phyloP scores from a whole-genome alignment of 2,888 invertebrate species.

The Drepanosiphum platanoidis region DNA sequence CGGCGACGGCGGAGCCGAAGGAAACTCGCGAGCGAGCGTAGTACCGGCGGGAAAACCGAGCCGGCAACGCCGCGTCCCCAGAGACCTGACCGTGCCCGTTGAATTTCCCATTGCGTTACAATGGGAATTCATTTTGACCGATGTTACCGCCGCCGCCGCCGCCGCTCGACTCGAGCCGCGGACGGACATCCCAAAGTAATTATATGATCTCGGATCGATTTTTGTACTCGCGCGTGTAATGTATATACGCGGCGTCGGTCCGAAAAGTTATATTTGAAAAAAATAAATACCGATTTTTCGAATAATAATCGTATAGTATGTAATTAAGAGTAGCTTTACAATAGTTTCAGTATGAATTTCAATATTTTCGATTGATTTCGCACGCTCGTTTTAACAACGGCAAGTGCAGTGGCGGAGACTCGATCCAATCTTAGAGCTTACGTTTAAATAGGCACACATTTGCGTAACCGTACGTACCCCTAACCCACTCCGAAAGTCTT shows the following conservation, averaged over 20 bases:
- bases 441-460: no score
- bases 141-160: constrained; percentile 23
- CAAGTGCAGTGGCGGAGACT: no score
- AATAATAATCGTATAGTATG: no score
- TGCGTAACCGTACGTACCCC: no score
- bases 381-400: no score
- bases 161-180: not conserved
- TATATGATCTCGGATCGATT: constrained; percentile 47
- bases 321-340: no score
- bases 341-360: no score
- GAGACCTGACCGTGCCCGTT: constrained; percentile 62
- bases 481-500: no score
- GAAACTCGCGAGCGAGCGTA: constrained; percentile 31
- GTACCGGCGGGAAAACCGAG: constrained; percentile 61
- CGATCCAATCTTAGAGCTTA: no score
- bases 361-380: no score
- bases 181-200: constrained; percentile 54
- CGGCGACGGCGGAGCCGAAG: constrained; percentile 14
- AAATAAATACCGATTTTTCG: no score
- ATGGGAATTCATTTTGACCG: constrained; percentile 60
- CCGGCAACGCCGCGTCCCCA: constrained; percentile 60
- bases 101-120: constrained; percentile 61
- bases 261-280: no score
- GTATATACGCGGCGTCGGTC: not conserved
- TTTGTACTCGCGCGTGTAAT: not conserved